Evolutionary conservation across 2,888 invertebrate genomes (phyloP).

Genomic region (Lacanobia oleracea): DNA sequence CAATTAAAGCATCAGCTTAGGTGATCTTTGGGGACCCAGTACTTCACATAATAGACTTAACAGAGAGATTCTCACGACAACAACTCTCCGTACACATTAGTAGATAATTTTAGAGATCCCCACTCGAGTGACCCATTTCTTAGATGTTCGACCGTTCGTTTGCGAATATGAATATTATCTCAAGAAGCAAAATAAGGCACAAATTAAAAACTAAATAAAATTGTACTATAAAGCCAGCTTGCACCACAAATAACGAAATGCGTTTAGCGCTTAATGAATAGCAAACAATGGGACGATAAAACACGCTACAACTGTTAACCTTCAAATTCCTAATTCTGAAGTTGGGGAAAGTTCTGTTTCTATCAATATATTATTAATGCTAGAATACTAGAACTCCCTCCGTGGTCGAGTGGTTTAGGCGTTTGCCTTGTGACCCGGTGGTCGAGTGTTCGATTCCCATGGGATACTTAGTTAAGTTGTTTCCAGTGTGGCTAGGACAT

Average conservation of each 20-base stretch:
- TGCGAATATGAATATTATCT: background rate
- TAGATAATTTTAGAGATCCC: background rate
- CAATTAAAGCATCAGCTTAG: background rate
- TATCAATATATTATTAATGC: too few relatives aligned
- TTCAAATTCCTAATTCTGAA: too few relatives aligned
- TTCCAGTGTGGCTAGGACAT: too few relatives aligned
- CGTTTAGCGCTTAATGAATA: background rate
- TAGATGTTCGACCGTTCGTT: background rate
- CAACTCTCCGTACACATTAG: background rate
- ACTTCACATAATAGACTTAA: background rate
- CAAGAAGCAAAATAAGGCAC: conserved; percentile 27
- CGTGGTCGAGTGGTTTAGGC: too few relatives aligned
- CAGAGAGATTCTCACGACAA: background rate
- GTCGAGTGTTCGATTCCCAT: too few relatives aligned
- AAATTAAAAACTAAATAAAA: conserved; percentile 6
- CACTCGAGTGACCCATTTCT: background rate
- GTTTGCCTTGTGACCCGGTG: too few relatives aligned
- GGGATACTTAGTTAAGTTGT: too few relatives aligned
- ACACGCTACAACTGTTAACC: too few relatives aligned
- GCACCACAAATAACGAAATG: background rate
- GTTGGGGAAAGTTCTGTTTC: too few relatives aligned
- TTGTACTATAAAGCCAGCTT: background rate
- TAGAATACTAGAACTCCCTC: too few relatives aligned
- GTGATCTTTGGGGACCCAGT: background rate
- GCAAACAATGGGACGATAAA: background rate